A percentile compares a stretch with the other conserved stretches of the same genome.
Conservation (phyloP, 2,797 vertebrate genomes). For the Ispidina picta region DNA sequence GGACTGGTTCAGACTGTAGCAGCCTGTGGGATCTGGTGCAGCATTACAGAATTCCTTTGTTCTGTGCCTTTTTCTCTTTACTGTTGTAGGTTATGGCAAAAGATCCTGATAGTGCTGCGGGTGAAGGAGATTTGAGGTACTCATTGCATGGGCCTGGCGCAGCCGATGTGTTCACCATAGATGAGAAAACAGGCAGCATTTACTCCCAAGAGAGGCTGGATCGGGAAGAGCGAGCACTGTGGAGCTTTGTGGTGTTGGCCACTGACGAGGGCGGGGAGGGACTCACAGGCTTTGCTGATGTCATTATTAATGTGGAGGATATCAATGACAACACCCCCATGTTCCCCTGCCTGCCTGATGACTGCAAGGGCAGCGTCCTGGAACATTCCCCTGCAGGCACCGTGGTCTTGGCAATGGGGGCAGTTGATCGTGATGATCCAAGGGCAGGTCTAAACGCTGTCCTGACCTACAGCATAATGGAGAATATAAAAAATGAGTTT, state of each 20-base stretch:
- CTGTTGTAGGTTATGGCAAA: conserved; percentile 84
- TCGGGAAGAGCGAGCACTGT: conserved; percentile 86
- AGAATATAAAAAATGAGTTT: conserved; percentile 75
- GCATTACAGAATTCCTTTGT: background rate
- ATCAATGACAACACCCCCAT: conserved; percentile 89
- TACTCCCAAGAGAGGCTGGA: conserved; percentile 86
- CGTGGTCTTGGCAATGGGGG: conserved; percentile 88
- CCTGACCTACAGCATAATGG: conserved; percentile 85
- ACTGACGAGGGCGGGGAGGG: conserved; percentile 91
- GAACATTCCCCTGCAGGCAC: conserved; percentile 86
- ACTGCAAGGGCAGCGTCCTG: conserved; percentile 84
- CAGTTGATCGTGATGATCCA: conserved; percentile 87
- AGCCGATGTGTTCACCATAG: conserved; percentile 87
- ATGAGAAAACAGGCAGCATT: conserved; percentile 88
- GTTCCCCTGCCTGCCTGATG: conserved; percentile 84
- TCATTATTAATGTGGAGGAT: conserved; percentile 91
- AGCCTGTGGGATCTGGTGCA: background rate
- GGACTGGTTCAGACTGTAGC: background rate
- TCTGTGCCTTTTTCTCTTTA: background rate
- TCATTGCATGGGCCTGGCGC: conserved; percentile 90
- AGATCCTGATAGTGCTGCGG: conserved; percentile 87
- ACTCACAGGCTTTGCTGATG: conserved; percentile 90
- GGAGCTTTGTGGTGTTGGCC: conserved; percentile 90
- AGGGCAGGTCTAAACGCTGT: conserved; percentile 87
- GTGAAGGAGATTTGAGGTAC: conserved; percentile 86